Conservation (phyloP, 1,140 invertebrate species). For the Cherax quadricarinatus region DNA sequence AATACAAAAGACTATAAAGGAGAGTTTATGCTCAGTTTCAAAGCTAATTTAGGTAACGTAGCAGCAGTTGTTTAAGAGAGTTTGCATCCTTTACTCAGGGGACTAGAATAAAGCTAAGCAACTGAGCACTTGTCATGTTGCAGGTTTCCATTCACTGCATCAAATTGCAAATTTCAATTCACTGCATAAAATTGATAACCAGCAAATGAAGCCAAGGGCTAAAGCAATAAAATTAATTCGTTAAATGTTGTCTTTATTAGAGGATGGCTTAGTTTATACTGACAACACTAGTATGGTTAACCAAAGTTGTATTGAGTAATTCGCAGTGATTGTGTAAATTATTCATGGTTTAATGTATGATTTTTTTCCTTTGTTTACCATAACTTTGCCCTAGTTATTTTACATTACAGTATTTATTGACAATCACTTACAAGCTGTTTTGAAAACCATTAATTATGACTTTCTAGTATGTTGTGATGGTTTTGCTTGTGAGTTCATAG, state of each 20-base stretch:
- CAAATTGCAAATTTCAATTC: neutral
- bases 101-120: neutral
- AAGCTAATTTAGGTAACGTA: neutral
- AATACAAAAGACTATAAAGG: neutral
- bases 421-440: no score
- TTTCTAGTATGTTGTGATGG: neutral
- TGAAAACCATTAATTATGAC: no score
- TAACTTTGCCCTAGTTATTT: no score
- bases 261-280: neutral
- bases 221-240: neutral
- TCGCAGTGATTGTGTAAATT: neutral
- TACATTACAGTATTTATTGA: no score
- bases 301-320: neutral
- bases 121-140: neutral
- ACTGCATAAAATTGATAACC: neutral
- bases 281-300: neutral
- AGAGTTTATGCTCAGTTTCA: neutral
- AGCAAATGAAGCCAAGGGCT: neutral
- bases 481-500: neutral
- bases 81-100: neutral
- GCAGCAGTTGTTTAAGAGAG: neutral
- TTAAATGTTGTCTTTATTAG: neutral
- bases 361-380: neutral
- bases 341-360: neutral
- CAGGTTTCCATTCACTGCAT: no score